phyloP scores from a whole-genome alignment of 2,113 vertebrate species.

The Toxotes jaculatrix region DNA sequence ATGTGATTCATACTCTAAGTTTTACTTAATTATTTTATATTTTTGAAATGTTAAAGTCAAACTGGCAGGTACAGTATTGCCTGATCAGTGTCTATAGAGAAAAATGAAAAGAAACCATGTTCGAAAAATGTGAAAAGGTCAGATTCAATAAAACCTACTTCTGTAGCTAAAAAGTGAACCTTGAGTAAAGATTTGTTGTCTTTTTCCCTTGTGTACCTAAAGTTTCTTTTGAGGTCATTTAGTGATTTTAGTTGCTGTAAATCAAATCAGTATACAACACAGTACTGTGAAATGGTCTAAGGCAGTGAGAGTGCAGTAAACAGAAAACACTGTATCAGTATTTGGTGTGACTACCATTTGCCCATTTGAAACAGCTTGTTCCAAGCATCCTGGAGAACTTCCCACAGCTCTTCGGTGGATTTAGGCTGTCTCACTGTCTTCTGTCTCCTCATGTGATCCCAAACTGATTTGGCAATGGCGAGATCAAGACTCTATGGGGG shows the following conservation, averaged over 20 bases:
- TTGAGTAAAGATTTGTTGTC: too few relatives aligned
- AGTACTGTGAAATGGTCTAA: background rate
- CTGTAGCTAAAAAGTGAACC: too few relatives aligned
- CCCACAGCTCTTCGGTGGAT: background rate
- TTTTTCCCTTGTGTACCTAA: background rate
- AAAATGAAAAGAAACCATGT: background rate
- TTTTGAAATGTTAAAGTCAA: background rate
- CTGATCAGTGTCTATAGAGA: background rate
- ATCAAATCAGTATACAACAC: background rate
- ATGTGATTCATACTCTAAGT: background rate
- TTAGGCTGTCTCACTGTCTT: background rate
- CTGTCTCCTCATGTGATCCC: background rate
- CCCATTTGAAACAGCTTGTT: background rate
- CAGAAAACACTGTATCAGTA: background rate
- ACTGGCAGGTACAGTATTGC: background rate
- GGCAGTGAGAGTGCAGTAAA: too few relatives aligned
- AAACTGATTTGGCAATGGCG: background rate
- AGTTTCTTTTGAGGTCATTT: background rate
- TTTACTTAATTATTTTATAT: background rate
- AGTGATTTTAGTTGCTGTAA: background rate
- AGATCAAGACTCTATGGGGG: background rate
- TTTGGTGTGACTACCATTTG: background rate
- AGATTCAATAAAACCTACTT: background rate
- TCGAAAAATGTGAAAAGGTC: background rate
- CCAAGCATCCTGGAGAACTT: background rate